Percentiles rank a stretch among this genome's conserved stretches.
phyloP scores from a whole-genome alignment of 1,140 invertebrate genomes.

The Drosophila ananassae region DNA sequence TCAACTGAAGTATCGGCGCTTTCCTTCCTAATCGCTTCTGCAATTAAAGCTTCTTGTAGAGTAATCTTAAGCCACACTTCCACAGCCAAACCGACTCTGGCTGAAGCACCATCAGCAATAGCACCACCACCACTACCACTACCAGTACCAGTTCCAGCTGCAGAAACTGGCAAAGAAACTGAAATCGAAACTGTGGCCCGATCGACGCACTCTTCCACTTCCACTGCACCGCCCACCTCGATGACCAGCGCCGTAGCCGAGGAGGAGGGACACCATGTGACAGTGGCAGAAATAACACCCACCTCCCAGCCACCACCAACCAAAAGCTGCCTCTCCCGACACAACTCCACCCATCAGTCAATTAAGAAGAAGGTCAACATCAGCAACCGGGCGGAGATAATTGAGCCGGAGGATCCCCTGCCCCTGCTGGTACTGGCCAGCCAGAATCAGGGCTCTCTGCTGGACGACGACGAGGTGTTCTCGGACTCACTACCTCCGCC shows the following conservation, averaged over 20 bases:
- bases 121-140: conserved; percentile 4
- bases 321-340: conserved; percentile 76
- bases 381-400: conserved; percentile 77
- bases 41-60: conserved; percentile 33
- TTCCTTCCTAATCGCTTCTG: conserved; percentile 23
- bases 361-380: conserved; percentile 83
- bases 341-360: conserved; percentile 78
- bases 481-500: conserved; percentile 82
- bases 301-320: conserved; percentile 48
- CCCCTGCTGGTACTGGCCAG: conserved; percentile 44
- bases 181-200: conserved; percentile 14
- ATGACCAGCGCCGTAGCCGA: conserved; percentile 63
- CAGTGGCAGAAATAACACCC: conserved; percentile 8
- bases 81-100: conserved; percentile 36
- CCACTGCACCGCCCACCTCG: conserved; percentile 66
- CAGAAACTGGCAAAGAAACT: conserved; percentile 4
- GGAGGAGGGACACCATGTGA: conserved; percentile 47
- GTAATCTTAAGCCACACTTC: conserved; percentile 49
- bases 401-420: conserved; percentile 73
- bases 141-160: conserved; percentile 5
- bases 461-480: conserved; percentile 84
- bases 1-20: conserved; percentile 26
- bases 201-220: conserved; percentile 70
- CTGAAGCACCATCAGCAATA: conserved; percentile 23
- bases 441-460: conserved; percentile 60